phyloP scores from a whole-genome alignment of 2,797 vertebrate species.

The Bovichtus variegatus region DNA sequence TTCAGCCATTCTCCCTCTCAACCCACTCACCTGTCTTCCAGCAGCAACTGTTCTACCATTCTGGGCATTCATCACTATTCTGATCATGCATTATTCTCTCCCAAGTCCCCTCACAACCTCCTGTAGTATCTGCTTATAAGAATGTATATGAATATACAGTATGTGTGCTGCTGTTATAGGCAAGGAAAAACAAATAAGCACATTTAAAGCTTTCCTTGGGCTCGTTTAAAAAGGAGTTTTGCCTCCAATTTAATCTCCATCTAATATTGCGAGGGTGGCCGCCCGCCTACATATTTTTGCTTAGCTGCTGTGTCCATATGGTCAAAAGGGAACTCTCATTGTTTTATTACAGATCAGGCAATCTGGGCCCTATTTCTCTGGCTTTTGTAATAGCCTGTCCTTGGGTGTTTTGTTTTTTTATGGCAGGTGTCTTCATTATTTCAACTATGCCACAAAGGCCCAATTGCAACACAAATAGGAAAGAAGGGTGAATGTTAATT shows the following conservation, averaged over 20 bases:
- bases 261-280: constrained; percentile 72
- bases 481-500: constrained; percentile 41
- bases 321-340: constrained; percentile 73
- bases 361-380: constrained; percentile 62
- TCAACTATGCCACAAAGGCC: constrained; percentile 32
- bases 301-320: constrained; percentile 62
- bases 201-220: constrained; percentile 81
- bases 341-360: constrained; percentile 79
- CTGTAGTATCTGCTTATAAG: constrained; percentile 40
- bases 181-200: constrained; percentile 31
- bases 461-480: constrained; percentile 15
- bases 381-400: constrained; percentile 60
- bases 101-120: constrained; percentile 56
- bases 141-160: constrained; percentile 50
- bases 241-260: constrained; percentile 80
- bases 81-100: constrained; percentile 64
- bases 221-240: constrained; percentile 76
- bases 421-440: constrained; percentile 54
- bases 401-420: constrained; percentile 58
- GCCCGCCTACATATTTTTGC: constrained; percentile 69
- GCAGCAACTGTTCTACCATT: constrained; percentile 71
- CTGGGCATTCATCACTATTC: constrained; percentile 77
- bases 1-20: constrained; percentile 51
- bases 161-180: constrained; percentile 40
- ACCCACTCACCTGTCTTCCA: constrained; percentile 73